phyloP scores from a whole-genome alignment of 1,140 invertebrate genomes.

The Drosophila tropicalis region DNA sequence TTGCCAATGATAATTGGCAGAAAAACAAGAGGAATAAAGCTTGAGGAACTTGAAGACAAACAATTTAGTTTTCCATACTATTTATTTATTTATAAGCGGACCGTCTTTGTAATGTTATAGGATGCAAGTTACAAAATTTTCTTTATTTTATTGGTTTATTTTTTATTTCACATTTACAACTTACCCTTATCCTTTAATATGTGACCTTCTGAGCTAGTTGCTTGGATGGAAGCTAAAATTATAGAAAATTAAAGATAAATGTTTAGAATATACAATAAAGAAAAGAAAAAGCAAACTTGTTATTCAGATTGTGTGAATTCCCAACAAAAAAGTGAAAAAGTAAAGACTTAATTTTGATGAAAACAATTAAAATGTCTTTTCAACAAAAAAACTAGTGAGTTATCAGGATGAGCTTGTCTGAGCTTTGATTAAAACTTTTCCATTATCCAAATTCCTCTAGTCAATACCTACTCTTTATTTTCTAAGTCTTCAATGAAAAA shows the following conservation, averaged over 20 bases:
- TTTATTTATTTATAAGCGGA: too few relatives aligned
- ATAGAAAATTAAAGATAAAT: background rate
- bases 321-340: background rate
- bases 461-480: background rate
- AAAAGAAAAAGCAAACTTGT: too few relatives aligned
- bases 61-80: background rate
- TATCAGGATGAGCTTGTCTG: background rate
- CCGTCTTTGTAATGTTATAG: too few relatives aligned
- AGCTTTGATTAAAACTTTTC: background rate
- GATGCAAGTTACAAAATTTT: too few relatives aligned
- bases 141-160: too few relatives aligned
- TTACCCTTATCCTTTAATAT: background rate
- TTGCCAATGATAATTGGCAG: constrained; percentile 53
- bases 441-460: too few relatives aligned
- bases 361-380: too few relatives aligned
- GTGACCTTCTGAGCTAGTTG: background rate
- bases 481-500: constrained; percentile 1
- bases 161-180: background rate
- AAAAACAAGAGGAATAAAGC: constrained; percentile 61
- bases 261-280: too few relatives aligned
- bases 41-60: constrained; percentile 42
- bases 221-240: background rate
- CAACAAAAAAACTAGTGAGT: background rate
- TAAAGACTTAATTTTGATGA: background rate
- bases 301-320: too few relatives aligned